Conservation (phyloP, 1,140 invertebrate genomes). For the Delia radicum region DNA sequence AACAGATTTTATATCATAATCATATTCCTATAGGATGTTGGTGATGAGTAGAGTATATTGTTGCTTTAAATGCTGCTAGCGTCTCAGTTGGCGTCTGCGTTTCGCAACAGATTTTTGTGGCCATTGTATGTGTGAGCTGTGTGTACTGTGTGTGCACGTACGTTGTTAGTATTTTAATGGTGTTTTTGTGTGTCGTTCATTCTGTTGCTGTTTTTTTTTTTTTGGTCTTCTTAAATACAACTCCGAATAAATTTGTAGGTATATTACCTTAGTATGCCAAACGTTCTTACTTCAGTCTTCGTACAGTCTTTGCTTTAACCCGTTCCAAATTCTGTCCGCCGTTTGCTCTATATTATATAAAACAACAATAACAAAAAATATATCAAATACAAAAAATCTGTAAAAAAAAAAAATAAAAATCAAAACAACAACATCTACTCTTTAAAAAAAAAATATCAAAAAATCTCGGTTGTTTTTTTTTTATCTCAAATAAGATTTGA, state of each 20-base stretch:
- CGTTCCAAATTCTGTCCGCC: slow-evolving; percentile 57
- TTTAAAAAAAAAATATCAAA: slow-evolving; percentile 30
- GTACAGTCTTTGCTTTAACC: slow-evolving; percentile 58
- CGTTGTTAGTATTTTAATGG: neutral
- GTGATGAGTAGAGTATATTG: neutral
- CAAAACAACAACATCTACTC: slow-evolving; percentile 5
- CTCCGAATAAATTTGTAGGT: slow-evolving; percentile 55
- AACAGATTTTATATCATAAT: neutral
- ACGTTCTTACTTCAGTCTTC: slow-evolving; percentile 57
- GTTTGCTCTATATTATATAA: slow-evolving; percentile 32
- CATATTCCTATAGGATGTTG: neutral
- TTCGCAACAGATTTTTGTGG: neutral
- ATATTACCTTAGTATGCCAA: slow-evolving; percentile 57
- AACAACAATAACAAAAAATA: slow-evolving; percentile 35
- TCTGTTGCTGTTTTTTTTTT: neutral
- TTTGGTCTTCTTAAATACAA: slow-evolving; percentile 27
- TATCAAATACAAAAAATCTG: slow-evolving; percentile 29
- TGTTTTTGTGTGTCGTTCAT: neutral
- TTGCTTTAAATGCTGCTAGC: neutral
- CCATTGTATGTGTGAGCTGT: neutral
- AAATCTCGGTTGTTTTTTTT: slow-evolving; percentile 1
- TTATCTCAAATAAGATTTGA: neutral
- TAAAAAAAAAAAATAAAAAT: slow-evolving; percentile 6
- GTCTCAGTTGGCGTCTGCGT: neutral
- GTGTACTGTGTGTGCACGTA: neutral